Evolutionary conservation across 2,113 vertebrate species (phyloP).

Genomic region (Ahaetulla prasina): DNA sequence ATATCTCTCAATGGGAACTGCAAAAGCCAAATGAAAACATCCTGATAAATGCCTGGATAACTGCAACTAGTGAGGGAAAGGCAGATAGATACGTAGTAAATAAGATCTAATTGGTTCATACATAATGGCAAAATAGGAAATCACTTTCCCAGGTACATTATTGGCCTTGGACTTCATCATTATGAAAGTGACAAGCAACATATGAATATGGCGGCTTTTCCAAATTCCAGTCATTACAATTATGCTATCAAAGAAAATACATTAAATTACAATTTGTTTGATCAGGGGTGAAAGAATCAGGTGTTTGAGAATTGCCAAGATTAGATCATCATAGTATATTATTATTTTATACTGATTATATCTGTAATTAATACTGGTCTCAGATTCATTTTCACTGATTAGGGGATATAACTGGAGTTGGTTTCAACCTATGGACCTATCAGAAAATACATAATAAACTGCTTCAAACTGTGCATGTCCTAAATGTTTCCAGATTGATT

Average conservation of each 20-base stretch:
- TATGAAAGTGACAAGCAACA: neutral
- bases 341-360: neutral
- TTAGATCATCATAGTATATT: neutral
- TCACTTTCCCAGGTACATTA: neutral
- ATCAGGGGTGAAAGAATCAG: too few relatives aligned
- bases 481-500: neutral
- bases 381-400: neutral
- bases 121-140: neutral
- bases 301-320: neutral
- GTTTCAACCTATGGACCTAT: neutral
- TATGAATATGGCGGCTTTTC: neutral
- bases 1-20: neutral
- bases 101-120: neutral
- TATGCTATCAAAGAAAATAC: neutral
- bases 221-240: neutral
- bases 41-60: neutral
- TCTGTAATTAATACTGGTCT: neutral
- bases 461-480: neutral
- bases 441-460: neutral
- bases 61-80: neutral
- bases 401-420: neutral
- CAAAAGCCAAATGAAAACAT: neutral
- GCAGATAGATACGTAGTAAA: neutral
- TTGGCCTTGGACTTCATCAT: neutral
- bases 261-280: neutral